Base-by-base conservation (phyloP, 1,140 invertebrate genomes). In the Hyposmocoma kahamanoa region DNA sequence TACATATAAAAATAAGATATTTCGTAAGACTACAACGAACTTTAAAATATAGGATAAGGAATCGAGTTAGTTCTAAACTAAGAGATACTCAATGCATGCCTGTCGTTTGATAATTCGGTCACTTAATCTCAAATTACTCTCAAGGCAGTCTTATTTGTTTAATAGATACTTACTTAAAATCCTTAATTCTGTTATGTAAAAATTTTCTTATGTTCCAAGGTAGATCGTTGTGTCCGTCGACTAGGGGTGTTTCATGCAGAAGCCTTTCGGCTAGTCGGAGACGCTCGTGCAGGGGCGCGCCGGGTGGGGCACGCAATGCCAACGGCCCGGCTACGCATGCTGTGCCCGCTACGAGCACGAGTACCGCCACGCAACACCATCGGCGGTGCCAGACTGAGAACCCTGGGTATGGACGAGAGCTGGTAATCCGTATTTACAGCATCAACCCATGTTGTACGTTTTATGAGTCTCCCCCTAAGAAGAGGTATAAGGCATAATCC, bases 141-240 rank as follows among this genome's bases (percentile, higher is more conserved):
- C 22, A 5, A 43, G 24, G 3, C 24, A 18, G 15, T 4, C 18
- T 1, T 9, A 15, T 43, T 5, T 11, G 22, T 22, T 22, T 3
- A 68, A n/a, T n/a, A n/a, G n/a, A n/a, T n/a, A n/a, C 70, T 75
- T 66, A 93, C 86, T 93, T 92, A 68, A 96, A 94, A 65, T 92
- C 91, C 64, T 93, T 91, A 43, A 96, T 89, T 76, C 94, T 92
- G 80, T 97, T 97, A 76, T 96, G 92, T 58, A 95, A 88, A 74
- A 94, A 94, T 74, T 94, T 94, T 59, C 94, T 88, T 72, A 96
- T 95, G 81, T 96, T 95, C 92, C 94, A 96, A 0, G 96, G 93
- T 51, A 97, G 84, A 71, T 97, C 96, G 83, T 97, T 97, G 88
- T 97, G 96, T 53, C 95, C 95, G 85, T 91, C 87, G 67, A 92